A percentile compares a stretch with the other conserved stretches of the same genome.
phyloP scores from a whole-genome alignment of 1,140 invertebrate genomes.

The Manduca sexta region DNA sequence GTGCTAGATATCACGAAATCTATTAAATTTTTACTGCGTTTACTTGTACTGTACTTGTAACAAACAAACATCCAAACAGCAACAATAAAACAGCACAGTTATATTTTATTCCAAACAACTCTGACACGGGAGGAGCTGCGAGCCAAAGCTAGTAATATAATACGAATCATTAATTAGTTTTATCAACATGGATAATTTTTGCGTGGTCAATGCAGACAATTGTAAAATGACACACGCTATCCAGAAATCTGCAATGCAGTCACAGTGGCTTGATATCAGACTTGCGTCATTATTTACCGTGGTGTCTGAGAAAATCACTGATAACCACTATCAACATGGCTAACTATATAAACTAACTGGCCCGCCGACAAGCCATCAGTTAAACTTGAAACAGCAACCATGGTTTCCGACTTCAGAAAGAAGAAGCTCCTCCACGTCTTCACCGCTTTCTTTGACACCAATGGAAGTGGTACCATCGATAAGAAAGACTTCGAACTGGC shows the following conservation, averaged over 20 bases:
- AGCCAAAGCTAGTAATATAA: no score
- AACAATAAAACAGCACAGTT: no score
- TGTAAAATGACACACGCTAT: no score
- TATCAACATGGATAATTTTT: no score
- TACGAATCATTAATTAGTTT: no score
- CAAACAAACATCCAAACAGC: no score
- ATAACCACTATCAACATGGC: slow-evolving; percentile 19
- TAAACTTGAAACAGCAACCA: slow-evolving; percentile 52
- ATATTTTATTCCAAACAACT: no score
- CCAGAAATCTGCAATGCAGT: slow-evolving; percentile 5
- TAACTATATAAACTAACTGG: slow-evolving; percentile 9
- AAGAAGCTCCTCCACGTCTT: slow-evolving; percentile 89
- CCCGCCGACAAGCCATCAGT: not conserved
- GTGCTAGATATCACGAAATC: no score
- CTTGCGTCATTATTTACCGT: slow-evolving; percentile 4
- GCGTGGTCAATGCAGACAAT: no score
- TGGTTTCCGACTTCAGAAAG: slow-evolving; percentile 88
- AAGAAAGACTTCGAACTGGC: slow-evolving; percentile 85
- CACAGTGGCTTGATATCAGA: not conserved
- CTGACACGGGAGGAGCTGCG: no score
- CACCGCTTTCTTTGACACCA: slow-evolving; percentile 87
- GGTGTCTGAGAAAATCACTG: not conserved
- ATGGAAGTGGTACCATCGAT: slow-evolving; percentile 84
- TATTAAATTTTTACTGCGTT: no score
- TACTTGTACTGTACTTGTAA: no score